Evolutionary conservation across 2,797 vertebrate genomes (phyloP), one percentile per base, ranked within the genome.

Genomic region (Semaprochilodus insignis): DNA sequence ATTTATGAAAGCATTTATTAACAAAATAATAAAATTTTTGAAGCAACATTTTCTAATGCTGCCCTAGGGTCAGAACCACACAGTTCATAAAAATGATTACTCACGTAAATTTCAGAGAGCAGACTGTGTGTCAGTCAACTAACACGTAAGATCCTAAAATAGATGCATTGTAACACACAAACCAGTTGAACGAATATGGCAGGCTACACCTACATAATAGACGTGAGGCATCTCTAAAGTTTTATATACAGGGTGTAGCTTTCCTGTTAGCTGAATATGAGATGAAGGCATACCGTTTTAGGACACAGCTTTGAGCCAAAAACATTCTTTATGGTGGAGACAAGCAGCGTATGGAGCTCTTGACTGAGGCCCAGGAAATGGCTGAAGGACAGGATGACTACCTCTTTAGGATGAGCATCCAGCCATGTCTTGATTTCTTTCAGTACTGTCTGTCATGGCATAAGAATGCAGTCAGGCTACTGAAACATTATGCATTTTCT

Each of bases 361-460:
- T 83, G 92, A 14, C 78, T 95, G 90, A 99, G 89, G 59, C 94
- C 95, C 66, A 96, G 95, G 86, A 99, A 97, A 88, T 97, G 95
- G 83, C 97, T 96, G 93, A 97, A 98, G 70, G 96, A 97, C 85
- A 99, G 92, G 81, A 99, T 93, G 77, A 98, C 88, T 66, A 97
- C 93, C 86, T 99, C 98, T 78, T 80, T 95, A 21, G 97, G 96
- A 90, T 98, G 97, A 62, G 81, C 63, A 57, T 97, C 95, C 91
- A 99, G 89, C 98, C 98, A 99, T 84, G 94, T 91, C 8, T 91
- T 85, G 77, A 99, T 96, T 92, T 99, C 96, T 51, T 89, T 91
- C 5, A 99, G 92, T 8, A 95, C 93, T 14, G 91, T 95, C 97
- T 99, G 91, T 40, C 73, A 63, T 4, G 54, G 70, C 72, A 82